phyloP scores from a whole-genome alignment of 2,888 invertebrate genomes.

The Microctonus aethiopoides region DNA sequence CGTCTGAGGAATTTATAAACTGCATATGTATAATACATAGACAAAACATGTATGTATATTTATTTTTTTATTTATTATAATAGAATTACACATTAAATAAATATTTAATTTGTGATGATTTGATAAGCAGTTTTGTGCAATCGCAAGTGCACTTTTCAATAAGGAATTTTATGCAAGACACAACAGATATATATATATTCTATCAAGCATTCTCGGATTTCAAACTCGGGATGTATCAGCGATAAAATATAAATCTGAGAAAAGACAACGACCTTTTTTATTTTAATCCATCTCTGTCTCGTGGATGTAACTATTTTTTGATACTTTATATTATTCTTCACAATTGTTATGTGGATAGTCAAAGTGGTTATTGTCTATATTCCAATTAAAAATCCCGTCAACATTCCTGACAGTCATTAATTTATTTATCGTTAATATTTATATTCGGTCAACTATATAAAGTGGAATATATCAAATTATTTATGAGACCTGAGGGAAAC shows the following conservation, averaged over 20 bases:
- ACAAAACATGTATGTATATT: not conserved
- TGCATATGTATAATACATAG: too few relatives aligned
- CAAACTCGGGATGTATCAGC: not conserved
- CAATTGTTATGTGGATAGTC: too few relatives aligned
- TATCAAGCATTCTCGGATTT: constrained; percentile 10
- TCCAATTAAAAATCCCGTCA: constrained; percentile 1
- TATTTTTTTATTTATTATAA: too few relatives aligned
- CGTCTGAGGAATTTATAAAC: too few relatives aligned
- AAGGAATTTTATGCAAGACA: constrained; percentile 21
- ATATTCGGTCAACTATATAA: not conserved
- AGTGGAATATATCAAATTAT: constrained; percentile 1
- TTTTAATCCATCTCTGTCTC: too few relatives aligned
- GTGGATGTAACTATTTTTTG: too few relatives aligned
- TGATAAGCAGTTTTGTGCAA: not conserved
- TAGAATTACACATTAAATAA: not conserved
- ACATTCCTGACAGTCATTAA: constrained; percentile 3
- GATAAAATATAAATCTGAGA: constrained; percentile 10
- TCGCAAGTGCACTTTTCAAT: not conserved
- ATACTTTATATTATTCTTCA: too few relatives aligned
- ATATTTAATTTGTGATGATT: not conserved
- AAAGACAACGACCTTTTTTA: constrained; percentile 19
- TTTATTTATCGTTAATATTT: constrained; percentile 23
- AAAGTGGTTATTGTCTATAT: too few relatives aligned
- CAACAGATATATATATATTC: constrained; percentile 4
- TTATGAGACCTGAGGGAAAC: constrained; percentile 27